A percentile compares a stretch with the other conserved stretches of the same genome.
phyloP scores from a whole-genome alignment of 2,113 vertebrate species.

The Neolamprologus cancellatus region DNA sequence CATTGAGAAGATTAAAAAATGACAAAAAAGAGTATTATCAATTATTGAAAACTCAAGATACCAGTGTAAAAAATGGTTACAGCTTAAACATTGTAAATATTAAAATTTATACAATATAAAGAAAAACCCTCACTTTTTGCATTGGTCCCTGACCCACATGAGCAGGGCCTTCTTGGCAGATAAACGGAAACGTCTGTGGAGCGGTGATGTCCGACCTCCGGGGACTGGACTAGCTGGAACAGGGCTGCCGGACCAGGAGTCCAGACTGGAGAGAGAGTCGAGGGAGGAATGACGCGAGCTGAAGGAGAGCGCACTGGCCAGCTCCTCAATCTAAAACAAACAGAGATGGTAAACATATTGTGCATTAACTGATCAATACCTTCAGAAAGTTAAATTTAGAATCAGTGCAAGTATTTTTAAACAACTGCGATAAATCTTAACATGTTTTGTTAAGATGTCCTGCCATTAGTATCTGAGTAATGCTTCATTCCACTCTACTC shows the following conservation, averaged over 20 bases:
- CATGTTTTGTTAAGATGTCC: neutral
- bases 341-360: neutral
- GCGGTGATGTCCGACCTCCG: conserved; percentile 44
- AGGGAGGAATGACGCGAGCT: conserved; percentile 71
- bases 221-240: conserved; percentile 40
- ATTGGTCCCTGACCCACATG: conserved; percentile 86
- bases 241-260: conserved; percentile 66
- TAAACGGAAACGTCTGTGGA: conserved; percentile 55
- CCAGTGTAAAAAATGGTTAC: neutral
- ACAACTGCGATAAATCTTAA: neutral
- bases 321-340: conserved; percentile 78
- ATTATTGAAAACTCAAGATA: neutral
- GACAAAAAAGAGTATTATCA: neutral
- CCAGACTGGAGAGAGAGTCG: conserved; percentile 60
- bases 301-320: conserved; percentile 75
- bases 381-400: neutral
- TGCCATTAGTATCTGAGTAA: neutral
- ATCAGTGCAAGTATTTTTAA: neutral
- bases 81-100: neutral
- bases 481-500: conserved; percentile 44
- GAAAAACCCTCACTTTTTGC: conserved; percentile 66
- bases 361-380: neutral
- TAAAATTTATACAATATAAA: neutral
- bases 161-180: conserved; percentile 84
- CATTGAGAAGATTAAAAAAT: neutral